Percentiles rank a stretch among this genome's conserved stretches.
Evolutionary conservation across 2,888 invertebrate species (phyloP).

Genomic region (Diadegma fenestrale): DNA sequence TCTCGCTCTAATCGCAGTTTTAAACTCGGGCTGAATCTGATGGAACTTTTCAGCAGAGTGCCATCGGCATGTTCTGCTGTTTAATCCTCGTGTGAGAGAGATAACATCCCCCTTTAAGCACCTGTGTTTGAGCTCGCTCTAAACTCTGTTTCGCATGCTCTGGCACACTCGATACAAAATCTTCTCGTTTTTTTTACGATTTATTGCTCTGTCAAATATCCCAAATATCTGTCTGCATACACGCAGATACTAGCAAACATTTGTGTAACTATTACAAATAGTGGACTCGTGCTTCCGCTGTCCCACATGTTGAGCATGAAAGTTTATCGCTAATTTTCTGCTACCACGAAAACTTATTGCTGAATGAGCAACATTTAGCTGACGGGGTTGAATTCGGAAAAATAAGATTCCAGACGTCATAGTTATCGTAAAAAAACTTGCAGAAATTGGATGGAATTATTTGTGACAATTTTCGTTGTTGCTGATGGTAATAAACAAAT

Average conservation of each 20-base stretch:
- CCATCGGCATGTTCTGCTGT: background rate
- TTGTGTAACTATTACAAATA: background rate
- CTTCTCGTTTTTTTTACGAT: background rate
- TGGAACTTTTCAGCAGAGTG: background rate
- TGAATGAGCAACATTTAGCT: background rate
- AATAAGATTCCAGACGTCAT: background rate
- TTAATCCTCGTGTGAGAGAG: background rate
- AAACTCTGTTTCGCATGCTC: background rate
- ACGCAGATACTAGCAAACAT: background rate
- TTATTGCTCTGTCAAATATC: background rate
- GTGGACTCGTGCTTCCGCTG: background rate
- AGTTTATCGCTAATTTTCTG: conserved; percentile 20
- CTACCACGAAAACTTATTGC: background rate
- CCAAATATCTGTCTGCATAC: background rate
- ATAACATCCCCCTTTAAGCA: conserved; percentile 8
- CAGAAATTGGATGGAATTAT: background rate
- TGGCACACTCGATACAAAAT: conserved; percentile 4
- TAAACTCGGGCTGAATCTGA: background rate
- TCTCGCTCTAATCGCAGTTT: background rate
- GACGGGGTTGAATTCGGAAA: background rate
- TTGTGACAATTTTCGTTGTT: background rate
- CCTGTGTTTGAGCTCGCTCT: conserved; percentile 6
- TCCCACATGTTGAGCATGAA: background rate
- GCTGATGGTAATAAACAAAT: background rate
- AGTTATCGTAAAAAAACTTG: background rate